Base-by-base conservation (phyloP, 92 coral and sea anemone species). In the Actinernus sp. region DNA sequence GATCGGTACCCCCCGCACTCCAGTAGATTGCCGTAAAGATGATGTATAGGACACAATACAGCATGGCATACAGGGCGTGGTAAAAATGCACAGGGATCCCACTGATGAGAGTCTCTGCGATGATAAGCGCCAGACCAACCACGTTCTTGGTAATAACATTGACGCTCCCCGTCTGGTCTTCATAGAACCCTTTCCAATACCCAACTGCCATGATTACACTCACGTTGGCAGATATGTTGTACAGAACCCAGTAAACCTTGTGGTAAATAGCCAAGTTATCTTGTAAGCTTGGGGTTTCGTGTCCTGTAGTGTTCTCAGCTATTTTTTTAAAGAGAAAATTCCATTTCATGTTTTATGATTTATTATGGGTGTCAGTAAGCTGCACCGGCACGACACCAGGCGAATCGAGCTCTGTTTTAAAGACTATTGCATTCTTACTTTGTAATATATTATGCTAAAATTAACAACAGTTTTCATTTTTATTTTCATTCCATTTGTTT, bases 1-100 rank as follows among this genome's bases (percentile, higher is more conserved):
- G 19, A 51, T 76, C 71, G 11, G 75, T 65, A 6, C 74, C 83
- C 8, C 83, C 67, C 37, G 75, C 44, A 30, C 30, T 7, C 83
- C 83, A 76, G 21, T 64, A 76, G 12, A 53, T 38, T 31, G 59
- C 39, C 1, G 75, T 30, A 50, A 76, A 76, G 14, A 64, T 1
- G 21, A 52, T 26, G 26, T 76, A 76, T 3, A 33, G 13, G 11
- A 29, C 9, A 5, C 17, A 12, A 13, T 56, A 65, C 40, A 31
- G 16, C 45, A 76, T 44, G 19, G 66, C 65, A 26, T 76, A 65
- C 3, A 76, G 41, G 3, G 59, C 59, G 58, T 76, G 83, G 30
- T 26, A 40, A 19, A 65, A 19, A 17, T 56, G 49, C 27, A 80
- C 68, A 24, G 87, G 87, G 16, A 47, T 71, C 27, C 68, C 48